Base-by-base conservation (phyloP, 2,888 invertebrate genomes). In the Halictus quadricinctus region DNA sequence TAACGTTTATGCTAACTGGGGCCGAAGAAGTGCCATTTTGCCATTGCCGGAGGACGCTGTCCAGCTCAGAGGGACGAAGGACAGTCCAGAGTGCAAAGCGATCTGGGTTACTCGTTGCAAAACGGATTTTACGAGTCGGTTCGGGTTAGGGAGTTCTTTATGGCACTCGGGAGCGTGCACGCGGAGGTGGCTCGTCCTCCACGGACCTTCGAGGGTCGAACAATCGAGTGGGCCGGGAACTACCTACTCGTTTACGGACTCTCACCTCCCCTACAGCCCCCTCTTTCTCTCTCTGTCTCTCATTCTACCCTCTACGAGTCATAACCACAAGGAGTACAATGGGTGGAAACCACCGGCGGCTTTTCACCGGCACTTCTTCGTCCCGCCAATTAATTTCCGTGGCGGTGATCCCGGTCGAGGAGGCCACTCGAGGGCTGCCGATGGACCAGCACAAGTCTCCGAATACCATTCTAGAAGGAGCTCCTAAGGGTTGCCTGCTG, bases 141-240 rank as follows among this genome's bases (percentile, higher is more conserved):
- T 15, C 60, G 60, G 69, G 21, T 85, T 76, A 74, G 70, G 60
- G 41, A 76, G 80, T 86, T 76, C 82, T 88, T 84, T 81, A 85
- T 43, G 80, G 74, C 21, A 69, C 60, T 83, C 81, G 60, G 75
- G 76, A 76, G 54, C 81, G 54, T 86, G 84, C 88, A 86, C 83
- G 84, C 58, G 83, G 84, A 85, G 84, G 82, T 80, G 75, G 87
- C 86, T 90, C 86, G 89, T 88, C 87, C 84, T 88, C 86, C 82
- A 87, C 87, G 89, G 90, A 90, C 88, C 90, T 91, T 91, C 90
- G 89, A 90, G 91, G 83, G 87, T 86, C 88, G 92, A 91, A 93
- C 91, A 93, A 92, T 92, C 91, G 92, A 92, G 90, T 91, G 88
- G 84, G 88, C 80, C 88, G 88, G 90, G 90, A 90, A 92, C 90